phyloP scores from a whole-genome alignment of 2,797 vertebrate species.

The Bovichtus variegatus region DNA sequence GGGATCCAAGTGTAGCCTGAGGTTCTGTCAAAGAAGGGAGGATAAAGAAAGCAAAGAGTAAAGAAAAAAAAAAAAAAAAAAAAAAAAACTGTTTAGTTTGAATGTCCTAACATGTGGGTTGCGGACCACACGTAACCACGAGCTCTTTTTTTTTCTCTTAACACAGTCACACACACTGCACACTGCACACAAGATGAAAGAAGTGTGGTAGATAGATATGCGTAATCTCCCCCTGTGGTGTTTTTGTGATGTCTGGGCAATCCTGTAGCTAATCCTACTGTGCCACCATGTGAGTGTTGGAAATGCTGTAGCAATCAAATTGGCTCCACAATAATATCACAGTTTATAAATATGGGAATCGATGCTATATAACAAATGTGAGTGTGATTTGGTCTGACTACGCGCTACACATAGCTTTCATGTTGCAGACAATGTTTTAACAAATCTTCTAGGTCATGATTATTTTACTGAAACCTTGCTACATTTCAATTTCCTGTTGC shows the following conservation, averaged over 20 bases:
- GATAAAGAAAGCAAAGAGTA: conserved; percentile 37
- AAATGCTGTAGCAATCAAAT: conserved; percentile 54
- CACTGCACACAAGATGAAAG: conserved; percentile 54
- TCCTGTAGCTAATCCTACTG: conserved; percentile 69
- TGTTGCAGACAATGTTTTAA: background rate
- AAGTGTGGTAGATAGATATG: conserved; percentile 58
- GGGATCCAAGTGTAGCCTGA: conserved; percentile 41
- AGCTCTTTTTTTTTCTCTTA: conserved; percentile 3
- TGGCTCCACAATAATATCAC: conserved; percentile 36
- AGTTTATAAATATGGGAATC: conserved; percentile 34
- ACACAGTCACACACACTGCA: conserved; percentile 25
- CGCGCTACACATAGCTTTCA: background rate
- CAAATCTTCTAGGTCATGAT: background rate
- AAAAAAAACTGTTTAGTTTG: conserved; percentile 37
- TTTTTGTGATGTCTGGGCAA: conserved; percentile 65
- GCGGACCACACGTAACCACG: conserved; percentile 38
- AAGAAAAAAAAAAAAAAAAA: background rate
- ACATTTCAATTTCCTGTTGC: background rate
- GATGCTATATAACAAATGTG: background rate
- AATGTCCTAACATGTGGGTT: conserved; percentile 31
- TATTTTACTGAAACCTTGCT: background rate
- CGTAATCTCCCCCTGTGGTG: conserved; percentile 63
- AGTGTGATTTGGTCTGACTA: background rate
- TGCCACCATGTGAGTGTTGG: conserved; percentile 37
- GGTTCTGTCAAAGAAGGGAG: conserved; percentile 36